Base-by-base conservation (phyloP, 1,140 invertebrate genomes). In the Mya arenaria region DNA sequence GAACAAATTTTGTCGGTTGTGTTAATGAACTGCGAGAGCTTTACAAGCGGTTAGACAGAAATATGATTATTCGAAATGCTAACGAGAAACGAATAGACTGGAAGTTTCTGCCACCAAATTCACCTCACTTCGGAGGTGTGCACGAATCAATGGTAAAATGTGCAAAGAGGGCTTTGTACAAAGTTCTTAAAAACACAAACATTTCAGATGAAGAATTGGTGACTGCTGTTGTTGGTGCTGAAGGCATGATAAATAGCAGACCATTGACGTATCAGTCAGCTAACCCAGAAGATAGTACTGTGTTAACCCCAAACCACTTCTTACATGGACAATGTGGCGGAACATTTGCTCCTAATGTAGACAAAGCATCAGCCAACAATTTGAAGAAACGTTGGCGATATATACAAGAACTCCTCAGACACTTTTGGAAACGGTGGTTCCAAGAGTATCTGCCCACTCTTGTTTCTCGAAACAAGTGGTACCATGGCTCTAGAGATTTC, bases 61-160 rank as follows among this genome's bases (percentile, higher is more conserved):
- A 78, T 23, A 28, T n/a, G n/a, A n/a, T n/a, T n/a, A n/a, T n/a
- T 34, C 19, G 34, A 34, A 72, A 56, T 34, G 39, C 41, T 34
- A n/a, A 28, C 4, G 58, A 39, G 44, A 4, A 62, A 37, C 17
- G 37, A n/a, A 44, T 80, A 19, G 32, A 69, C 13, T 71, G 65
- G 77, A 44, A 80, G 19, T 80, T 80, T 36, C 69, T 58, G 58
- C 65, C 65, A 41, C 77, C 74, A 17, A 15, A 10, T 44, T 23
- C 37, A n/a, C 37, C n/a, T n/a, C 68, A 55, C 19, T 32, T 30
- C 56, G 68, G 68, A 4, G 68, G 68, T 28, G 17, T 44, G 28
- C 93, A 92, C 88, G 93, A 94, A 84, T 84, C 88, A 1, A 90
- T 83, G 0, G 89, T 94, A 0, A 88, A 92, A 85, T 84, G 84